phyloP scores from a whole-genome alignment of 2,113 vertebrate species.

The Notothenia rossii region DNA sequence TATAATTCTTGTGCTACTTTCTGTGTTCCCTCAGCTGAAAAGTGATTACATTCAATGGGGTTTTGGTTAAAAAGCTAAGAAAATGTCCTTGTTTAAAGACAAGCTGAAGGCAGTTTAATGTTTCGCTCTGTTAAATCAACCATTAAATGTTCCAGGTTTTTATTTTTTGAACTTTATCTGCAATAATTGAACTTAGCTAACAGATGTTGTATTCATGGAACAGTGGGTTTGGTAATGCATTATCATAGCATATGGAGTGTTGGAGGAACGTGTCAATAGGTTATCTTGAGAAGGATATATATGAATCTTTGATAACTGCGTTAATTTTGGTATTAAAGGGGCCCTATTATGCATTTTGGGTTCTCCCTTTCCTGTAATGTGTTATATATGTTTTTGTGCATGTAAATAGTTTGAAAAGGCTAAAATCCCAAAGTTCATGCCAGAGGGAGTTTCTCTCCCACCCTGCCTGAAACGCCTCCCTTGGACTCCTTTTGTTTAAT shows the following conservation, averaged over 20 bases:
- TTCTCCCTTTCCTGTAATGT: no score
- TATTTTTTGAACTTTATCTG: slow-evolving; percentile 4
- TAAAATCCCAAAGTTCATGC: no score
- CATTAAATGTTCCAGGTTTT: background rate
- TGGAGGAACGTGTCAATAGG: background rate
- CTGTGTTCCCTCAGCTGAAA: slow-evolving; percentile 37
- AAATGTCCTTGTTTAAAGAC: slow-evolving; percentile 34
- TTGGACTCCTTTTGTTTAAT: no score
- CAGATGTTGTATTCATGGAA: slow-evolving; percentile 1
- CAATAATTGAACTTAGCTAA: slow-evolving; percentile 1
- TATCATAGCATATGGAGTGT: background rate
- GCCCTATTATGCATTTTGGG: no score
- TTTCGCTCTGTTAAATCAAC: slow-evolving; percentile 26
- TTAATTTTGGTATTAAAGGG: background rate
- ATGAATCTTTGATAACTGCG: background rate
- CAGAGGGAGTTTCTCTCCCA: no score
- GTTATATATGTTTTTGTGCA: no score
- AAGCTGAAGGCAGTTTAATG: slow-evolving; percentile 19
- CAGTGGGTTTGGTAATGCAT: background rate
- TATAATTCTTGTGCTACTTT: slow-evolving; percentile 24
- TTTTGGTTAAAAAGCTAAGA: slow-evolving; percentile 43
- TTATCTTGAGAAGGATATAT: background rate
- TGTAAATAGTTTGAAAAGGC: no score
- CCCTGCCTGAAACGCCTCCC: no score
- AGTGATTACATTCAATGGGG: slow-evolving; percentile 34